Evolutionary conservation across 2,113 vertebrate genomes (phyloP).

Genomic region (Arvicanthis niloticus): DNA sequence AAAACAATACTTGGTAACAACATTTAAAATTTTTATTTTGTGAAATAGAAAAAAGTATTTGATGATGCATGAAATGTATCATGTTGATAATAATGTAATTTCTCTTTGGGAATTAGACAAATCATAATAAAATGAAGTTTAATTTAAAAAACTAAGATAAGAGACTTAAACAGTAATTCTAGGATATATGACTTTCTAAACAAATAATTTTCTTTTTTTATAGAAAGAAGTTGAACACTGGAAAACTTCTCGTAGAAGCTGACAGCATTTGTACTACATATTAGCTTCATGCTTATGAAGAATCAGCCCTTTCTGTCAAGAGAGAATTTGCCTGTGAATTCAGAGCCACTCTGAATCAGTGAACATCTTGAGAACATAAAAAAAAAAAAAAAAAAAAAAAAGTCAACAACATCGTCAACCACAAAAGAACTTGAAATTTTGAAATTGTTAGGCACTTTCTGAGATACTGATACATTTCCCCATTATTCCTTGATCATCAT

Average conservation of each 20-base stretch:
- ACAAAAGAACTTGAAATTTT: neutral
- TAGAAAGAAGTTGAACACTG: neutral
- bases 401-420: neutral
- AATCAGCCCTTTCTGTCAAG: fast-evolving
- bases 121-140: neutral
- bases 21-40: neutral
- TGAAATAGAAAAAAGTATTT: neutral
- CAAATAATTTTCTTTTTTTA: neutral
- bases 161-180: neutral
- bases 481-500: neutral
- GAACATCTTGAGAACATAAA: neutral
- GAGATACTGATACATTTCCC: neutral
- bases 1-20: neutral
- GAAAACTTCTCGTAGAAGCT: neutral
- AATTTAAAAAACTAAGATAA: neutral
- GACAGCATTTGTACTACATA: fast-evolving
- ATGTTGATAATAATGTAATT: neutral
- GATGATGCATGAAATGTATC: neutral
- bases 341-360: neutral
- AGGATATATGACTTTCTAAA: neutral
- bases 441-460: neutral
- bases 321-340: neutral
- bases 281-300: too few species aligned
- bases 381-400: neutral
- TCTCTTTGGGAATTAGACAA: neutral